Percentiles rank a stretch among this genome's conserved stretches.
phyloP scores from a whole-genome alignment of 2,797 vertebrate genomes.

The Graptemys geographica region DNA sequence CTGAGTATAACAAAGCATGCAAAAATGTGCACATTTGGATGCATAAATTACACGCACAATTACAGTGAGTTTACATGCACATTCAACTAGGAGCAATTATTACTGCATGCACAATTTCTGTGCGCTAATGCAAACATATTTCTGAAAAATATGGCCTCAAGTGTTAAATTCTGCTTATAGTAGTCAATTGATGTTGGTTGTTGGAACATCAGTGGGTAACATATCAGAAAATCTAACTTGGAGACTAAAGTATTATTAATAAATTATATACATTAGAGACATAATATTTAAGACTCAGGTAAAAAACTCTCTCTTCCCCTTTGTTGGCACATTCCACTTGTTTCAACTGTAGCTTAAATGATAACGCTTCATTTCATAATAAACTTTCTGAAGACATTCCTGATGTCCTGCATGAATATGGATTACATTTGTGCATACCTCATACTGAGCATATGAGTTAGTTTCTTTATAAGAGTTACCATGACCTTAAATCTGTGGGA shows the following conservation, averaged over 20 bases:
- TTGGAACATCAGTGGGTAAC: conserved; percentile 46
- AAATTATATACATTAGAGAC: conserved; percentile 60
- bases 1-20: not conserved
- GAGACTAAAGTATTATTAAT: conserved; percentile 47
- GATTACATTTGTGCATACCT: conserved; percentile 8
- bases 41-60: not conserved
- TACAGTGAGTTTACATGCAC: not conserved
- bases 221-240: conserved; percentile 54
- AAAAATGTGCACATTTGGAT: not conserved
- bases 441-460: not conserved
- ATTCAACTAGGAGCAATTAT: not conserved
- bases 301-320: conserved; percentile 42
- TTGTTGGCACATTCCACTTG: conserved; percentile 40
- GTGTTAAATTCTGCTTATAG: conserved; percentile 10
- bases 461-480: not conserved
- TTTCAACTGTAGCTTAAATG: conserved; percentile 31
- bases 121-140: conserved; percentile 7
- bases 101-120: not conserved
- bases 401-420: conserved; percentile 5
- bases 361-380: conserved; percentile 47
- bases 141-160: conserved; percentile 9
- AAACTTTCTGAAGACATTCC: conserved; percentile 44
- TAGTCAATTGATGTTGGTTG: conserved; percentile 47
- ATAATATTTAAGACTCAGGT: conserved; percentile 61
- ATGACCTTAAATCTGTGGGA: not conserved